phyloP scores from a whole-genome alignment of 2,888 invertebrate genomes.

The Agonopterix heracliana region DNA sequence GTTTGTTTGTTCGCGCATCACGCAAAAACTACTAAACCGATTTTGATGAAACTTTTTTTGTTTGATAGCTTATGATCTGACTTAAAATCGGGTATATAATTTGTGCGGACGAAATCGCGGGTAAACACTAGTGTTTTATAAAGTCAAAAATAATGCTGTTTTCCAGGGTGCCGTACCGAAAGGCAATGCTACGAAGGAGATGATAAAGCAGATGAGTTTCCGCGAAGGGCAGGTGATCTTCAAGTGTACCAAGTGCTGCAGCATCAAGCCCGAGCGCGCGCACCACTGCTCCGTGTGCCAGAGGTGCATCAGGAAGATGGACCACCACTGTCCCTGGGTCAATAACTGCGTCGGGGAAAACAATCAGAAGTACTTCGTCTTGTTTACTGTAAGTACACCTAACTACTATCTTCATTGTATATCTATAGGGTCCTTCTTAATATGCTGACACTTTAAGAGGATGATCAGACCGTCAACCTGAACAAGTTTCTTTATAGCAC shows the following conservation, averaged over 20 bases:
- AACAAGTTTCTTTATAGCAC: no score
- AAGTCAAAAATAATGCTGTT: background rate
- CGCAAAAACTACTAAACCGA: no score
- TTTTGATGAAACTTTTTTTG: no score
- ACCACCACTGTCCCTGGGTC: conserved; percentile 91
- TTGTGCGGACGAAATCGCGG: no score
- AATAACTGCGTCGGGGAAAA: conserved; percentile 99
- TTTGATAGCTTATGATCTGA: no score
- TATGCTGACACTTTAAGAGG: no score
- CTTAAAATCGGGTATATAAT: no score
- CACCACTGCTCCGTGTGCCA: conserved; percentile 98
- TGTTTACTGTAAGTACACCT: conserved; percentile 89
- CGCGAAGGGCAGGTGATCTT: conserved; percentile 94
- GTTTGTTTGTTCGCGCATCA: no score
- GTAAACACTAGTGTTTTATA: no score
- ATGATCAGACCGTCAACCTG: no score
- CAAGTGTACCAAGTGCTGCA: conserved; percentile 97
- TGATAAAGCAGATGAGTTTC: conserved; percentile 95
- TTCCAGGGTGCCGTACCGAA: conserved; percentile 92
- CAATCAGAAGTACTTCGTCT: conserved; percentile 99
- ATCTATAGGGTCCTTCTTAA: no score
- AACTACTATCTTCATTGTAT: no score
- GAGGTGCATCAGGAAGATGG: conserved; percentile 82
- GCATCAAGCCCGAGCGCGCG: conserved; percentile 96
- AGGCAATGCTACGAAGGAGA: conserved; percentile 96